A percentile compares a stretch with the other conserved stretches of the same genome.
phyloP scores from a whole-genome alignment of 2,888 invertebrate genomes.

The Drosophila villosipedis region DNA sequence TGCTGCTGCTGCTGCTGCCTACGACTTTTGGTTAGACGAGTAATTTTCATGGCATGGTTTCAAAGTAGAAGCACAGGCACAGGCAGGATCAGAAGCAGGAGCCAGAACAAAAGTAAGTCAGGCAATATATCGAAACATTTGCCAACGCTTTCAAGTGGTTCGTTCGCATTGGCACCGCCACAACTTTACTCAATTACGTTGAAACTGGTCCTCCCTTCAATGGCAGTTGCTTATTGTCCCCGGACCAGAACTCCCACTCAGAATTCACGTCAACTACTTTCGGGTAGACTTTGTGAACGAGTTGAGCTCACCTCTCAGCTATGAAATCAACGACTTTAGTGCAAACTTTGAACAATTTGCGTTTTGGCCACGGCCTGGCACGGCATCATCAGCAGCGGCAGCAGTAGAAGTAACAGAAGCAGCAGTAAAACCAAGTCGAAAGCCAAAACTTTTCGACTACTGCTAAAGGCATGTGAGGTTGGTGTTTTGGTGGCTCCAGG shows the following conservation, averaged over 20 bases:
- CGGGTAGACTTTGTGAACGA: slow-evolving; percentile 78
- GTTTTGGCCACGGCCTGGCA: slow-evolving; percentile 80
- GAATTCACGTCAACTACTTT: slow-evolving; percentile 77
- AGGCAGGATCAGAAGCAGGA: neutral
- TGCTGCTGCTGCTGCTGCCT: slow-evolving; percentile 7
- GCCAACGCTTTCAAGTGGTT: slow-evolving; percentile 70
- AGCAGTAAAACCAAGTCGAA: slow-evolving; percentile 68
- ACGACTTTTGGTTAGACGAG: slow-evolving; percentile 38
- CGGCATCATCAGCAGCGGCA: slow-evolving; percentile 42
- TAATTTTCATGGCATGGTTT: slow-evolving; percentile 31
- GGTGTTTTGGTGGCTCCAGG: slow-evolving; percentile 29
- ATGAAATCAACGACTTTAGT: slow-evolving; percentile 80
- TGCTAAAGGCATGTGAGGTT: slow-evolving; percentile 47
- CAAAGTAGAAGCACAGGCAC: neutral
- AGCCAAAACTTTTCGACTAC: slow-evolving; percentile 76
- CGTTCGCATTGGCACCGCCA: slow-evolving; percentile 70
- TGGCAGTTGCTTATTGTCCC: slow-evolving; percentile 35
- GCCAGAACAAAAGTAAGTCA: slow-evolving; percentile 30
- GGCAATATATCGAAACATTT: slow-evolving; percentile 78
- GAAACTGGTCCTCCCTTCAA: slow-evolving; percentile 13
- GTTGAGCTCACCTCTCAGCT: slow-evolving; percentile 81
- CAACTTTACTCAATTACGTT: slow-evolving; percentile 79
- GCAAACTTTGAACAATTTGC: slow-evolving; percentile 81
- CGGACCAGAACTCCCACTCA: slow-evolving; percentile 36
- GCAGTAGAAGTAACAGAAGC: slow-evolving; percentile 27